Evolutionary conservation across 2,888 invertebrate species (phyloP).

Genomic region (Thereva unica): DNA sequence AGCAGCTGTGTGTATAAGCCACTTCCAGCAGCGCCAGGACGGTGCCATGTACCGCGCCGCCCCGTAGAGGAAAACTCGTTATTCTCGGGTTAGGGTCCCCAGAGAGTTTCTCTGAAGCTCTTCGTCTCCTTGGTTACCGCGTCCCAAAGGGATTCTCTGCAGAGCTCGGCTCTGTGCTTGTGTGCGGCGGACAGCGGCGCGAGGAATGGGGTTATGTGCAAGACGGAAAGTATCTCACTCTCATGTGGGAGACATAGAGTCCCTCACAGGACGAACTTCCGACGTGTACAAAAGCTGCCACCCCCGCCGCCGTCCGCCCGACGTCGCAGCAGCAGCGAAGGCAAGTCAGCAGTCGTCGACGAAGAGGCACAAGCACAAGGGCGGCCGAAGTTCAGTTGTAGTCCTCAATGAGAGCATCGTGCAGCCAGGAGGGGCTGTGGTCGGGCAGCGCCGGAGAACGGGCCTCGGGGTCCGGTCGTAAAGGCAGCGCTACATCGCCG

Average conservation of each 20-base stretch:
- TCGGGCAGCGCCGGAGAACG: background rate
- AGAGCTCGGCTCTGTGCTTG: background rate
- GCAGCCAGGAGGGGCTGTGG: no score
- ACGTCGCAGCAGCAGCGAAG: no score
- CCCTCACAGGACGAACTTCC: no score
- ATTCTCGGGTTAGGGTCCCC: constrained; percentile 38
- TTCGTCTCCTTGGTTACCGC: constrained; percentile 52
- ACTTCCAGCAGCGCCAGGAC: constrained; percentile 13
- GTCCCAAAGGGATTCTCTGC: constrained; percentile 45
- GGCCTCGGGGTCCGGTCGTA: background rate
- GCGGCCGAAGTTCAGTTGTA: no score
- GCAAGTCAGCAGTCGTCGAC: no score
- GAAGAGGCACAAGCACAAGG: no score
- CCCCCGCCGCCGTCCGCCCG: no score
- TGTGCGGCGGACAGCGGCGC: background rate
- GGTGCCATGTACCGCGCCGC: constrained; percentile 21
- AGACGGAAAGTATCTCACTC: constrained; percentile 16
- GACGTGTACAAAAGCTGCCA: no score
- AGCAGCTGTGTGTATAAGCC: background rate
- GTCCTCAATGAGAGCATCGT: no score
- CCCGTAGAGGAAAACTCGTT: constrained; percentile 39
- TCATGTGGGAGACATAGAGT: background rate
- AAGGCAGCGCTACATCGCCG: background rate
- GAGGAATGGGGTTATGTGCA: constrained; percentile 14
- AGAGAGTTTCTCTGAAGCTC: constrained; percentile 28